These are phyloP conservation scores for Actinia tenebrosa DNA, from an alignment of 64 coral and sea anemone species.

Conservation along the genomic window DNA sequence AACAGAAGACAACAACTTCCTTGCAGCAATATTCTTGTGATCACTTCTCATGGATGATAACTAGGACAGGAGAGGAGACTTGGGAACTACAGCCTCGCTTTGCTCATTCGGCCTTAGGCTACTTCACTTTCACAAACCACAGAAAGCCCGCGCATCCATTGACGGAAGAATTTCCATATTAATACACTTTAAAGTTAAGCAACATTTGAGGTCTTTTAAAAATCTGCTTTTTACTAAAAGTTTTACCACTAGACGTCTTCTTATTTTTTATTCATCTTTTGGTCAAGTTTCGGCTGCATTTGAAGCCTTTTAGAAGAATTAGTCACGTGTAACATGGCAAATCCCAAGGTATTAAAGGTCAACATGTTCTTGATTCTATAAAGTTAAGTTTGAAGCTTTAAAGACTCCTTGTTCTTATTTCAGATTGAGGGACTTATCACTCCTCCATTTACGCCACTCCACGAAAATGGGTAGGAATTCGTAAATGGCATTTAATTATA, in stretches of 20 bases:
- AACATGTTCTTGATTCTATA: too few relatives aligned
- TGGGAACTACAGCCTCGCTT: background rate
- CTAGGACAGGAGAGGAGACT: background rate
- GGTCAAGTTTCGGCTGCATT: too few relatives aligned
- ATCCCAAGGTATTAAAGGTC: background rate
- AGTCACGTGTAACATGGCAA: too few relatives aligned
- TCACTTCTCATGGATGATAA: background rate
- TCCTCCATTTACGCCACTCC: constrained; percentile 30
- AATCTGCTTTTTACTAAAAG: background rate
- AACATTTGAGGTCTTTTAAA: too few relatives aligned
- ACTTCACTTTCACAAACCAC: background rate
- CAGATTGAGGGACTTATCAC: constrained; percentile 31
- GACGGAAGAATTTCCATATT: too few relatives aligned
- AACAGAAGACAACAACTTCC: constrained; percentile 22
- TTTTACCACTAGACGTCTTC: background rate
- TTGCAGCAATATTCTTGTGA: constrained; percentile 9
- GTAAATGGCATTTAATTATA: too few relatives aligned
- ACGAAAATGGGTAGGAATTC: constrained; percentile 9
- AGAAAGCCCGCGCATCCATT: too few relatives aligned
- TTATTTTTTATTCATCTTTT: too few relatives aligned
- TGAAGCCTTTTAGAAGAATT: too few relatives aligned
- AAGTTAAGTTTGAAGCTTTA: too few relatives aligned
- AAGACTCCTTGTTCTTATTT: background rate
- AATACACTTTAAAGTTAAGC: too few relatives aligned
- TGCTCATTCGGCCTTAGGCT: background rate